Evolutionary conservation across 2,113 vertebrate genomes (phyloP).

Genomic region (Chelonoidis abingdonii): DNA sequence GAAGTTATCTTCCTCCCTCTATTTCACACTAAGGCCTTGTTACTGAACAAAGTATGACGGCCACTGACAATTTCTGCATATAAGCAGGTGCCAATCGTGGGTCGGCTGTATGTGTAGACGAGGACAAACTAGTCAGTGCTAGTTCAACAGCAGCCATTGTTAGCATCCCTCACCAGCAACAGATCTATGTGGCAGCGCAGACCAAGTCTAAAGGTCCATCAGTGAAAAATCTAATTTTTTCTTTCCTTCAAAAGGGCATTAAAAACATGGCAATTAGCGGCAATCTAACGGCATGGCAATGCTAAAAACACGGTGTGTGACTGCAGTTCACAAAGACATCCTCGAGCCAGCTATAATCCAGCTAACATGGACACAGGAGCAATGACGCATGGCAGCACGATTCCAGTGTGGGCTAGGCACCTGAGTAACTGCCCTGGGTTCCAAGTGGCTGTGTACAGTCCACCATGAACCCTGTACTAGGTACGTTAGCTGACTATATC

Average conservation of each 20-base stretch:
- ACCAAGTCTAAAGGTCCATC: neutral
- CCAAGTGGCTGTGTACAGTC: neutral
- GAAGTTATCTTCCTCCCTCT: neutral
- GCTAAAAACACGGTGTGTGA: neutral
- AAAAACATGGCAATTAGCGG: conserved; percentile 23
- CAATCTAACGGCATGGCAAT: neutral
- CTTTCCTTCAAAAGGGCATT: fast-evolving
- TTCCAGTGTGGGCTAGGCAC: neutral
- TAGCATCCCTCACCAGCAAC: neutral
- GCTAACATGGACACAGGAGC: neutral
- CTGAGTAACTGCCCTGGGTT: neutral
- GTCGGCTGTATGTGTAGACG: conserved; percentile 20
- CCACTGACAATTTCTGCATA: neutral
- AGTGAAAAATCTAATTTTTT: neutral
- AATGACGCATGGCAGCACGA: neutral
- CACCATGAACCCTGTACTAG: neutral
- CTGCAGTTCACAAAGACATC: neutral
- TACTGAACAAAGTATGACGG: neutral
- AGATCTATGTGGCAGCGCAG: neutral
- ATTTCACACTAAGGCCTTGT: neutral
- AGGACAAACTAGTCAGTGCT: neutral
- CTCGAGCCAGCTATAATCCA: neutral
- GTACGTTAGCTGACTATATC: neutral
- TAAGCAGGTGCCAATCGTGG: neutral
- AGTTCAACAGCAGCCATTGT: conserved; percentile 24